Evolutionary conservation across 2,113 vertebrate species (phyloP).

Genomic region (Hemicordylus capensis): DNA sequence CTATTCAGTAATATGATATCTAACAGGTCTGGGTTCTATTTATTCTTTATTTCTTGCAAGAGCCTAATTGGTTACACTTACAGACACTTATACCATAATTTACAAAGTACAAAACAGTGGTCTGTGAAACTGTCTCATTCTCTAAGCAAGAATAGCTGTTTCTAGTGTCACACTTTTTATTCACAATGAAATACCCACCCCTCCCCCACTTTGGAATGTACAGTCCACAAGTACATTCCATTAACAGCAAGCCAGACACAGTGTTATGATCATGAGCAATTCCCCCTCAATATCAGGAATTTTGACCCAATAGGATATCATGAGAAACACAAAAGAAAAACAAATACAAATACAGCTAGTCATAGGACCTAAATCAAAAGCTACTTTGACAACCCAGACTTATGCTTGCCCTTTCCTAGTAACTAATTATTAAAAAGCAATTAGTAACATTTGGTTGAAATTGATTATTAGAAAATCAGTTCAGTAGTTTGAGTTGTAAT

Average conservation of each 20-base stretch:
- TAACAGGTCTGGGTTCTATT: background rate
- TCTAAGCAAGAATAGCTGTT: background rate
- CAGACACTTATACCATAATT: background rate
- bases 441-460: background rate
- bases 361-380: conserved; percentile 18
- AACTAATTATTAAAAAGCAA: conserved; percentile 44
- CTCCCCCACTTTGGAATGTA: background rate
- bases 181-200: background rate
- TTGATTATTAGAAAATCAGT: background rate
- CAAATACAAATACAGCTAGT: conserved; percentile 34
- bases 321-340: conserved; percentile 26
- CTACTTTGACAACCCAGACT: background rate
- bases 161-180: too few species aligned
- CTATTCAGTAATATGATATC: background rate
- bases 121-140: background rate
- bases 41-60: background rate
- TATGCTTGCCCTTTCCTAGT: conserved; percentile 19
- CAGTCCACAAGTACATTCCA: background rate
- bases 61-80: background rate
- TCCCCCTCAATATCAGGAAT: too few species aligned
- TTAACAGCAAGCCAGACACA: background rate
- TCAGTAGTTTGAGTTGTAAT: conserved; percentile 12
- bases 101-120: background rate
- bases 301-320: background rate
- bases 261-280: too few species aligned